These are phyloP conservation scores for Melieria crassipennis DNA, from an alignment of 2,888 invertebrate species.

Conservation along the genomic window DNA sequence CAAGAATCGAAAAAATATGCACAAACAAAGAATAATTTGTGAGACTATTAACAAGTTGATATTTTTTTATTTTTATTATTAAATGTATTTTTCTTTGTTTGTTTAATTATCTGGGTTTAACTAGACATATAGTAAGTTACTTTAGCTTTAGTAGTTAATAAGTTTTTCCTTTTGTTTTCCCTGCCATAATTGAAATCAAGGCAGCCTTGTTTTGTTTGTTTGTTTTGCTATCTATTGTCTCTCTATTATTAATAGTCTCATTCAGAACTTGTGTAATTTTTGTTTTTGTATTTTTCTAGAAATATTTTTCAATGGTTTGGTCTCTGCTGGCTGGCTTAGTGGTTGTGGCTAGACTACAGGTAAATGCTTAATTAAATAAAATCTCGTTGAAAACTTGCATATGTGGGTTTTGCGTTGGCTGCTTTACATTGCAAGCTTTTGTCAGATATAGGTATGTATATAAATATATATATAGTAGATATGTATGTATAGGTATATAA, in stretches of 20 bases:
- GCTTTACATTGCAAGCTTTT: background rate
- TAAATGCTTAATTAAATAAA: too few relatives aligned
- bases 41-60: slow-evolving; percentile 61
- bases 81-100: slow-evolving; percentile 19
- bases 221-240: slow-evolving; percentile 15
- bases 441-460: slow-evolving; percentile 5
- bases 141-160: slow-evolving; percentile 26
- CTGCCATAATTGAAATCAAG: background rate
- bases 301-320: too few relatives aligned
- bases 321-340: too few relatives aligned
- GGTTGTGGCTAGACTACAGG: too few relatives aligned
- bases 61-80: slow-evolving; percentile 33
- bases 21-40: slow-evolving; percentile 62
- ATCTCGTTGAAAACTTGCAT: too few relatives aligned
- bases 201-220: slow-evolving; percentile 29
- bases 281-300: too few relatives aligned
- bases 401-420: too few relatives aligned
- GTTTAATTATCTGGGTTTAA: background rate
- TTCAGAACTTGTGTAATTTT: slow-evolving; percentile 57
- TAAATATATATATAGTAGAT: slow-evolving; percentile 9
- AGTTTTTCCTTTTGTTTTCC: slow-evolving; percentile 26
- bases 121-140: slow-evolving; percentile 12
- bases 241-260: slow-evolving; percentile 63
- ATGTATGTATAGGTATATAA: background rate
- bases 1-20: slow-evolving; percentile 58